Conservation (phyloP, 2,888 invertebrate species). For the Aethes cnicana region DNA sequence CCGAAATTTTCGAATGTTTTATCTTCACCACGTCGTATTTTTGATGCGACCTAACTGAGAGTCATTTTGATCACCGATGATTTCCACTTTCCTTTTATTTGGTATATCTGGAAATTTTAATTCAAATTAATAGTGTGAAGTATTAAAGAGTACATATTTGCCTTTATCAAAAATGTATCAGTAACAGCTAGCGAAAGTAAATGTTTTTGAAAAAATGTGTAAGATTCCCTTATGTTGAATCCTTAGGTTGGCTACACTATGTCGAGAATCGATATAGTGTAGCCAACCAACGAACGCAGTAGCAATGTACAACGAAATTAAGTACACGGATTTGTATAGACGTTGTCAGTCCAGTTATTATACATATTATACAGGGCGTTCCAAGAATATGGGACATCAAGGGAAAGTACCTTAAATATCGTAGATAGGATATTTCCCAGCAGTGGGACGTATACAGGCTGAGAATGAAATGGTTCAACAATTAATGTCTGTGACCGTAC, state of each 20-base stretch:
- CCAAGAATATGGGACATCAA: not conserved
- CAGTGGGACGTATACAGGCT: not conserved
- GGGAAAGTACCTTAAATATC: no score
- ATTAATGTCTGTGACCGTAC: not conserved
- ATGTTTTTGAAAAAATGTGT: not conserved
- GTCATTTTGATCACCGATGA: not conserved
- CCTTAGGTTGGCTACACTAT: no score
- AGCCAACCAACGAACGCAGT: not conserved
- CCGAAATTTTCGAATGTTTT: conserved; percentile 1
- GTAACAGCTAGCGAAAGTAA: not conserved
- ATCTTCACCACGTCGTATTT: conserved; percentile 1
- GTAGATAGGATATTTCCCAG: no score
- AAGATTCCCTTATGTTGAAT: not conserved
- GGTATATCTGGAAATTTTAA: not conserved
- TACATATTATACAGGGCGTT: not conserved
- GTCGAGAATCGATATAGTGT: not conserved
- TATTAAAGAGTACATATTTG: not conserved
- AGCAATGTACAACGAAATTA: not conserved
- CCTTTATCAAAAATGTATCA: not conserved
- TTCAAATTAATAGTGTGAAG: not conserved
- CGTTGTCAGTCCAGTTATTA: not conserved
- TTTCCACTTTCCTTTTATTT: conserved; percentile 1
- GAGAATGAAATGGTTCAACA: not conserved
- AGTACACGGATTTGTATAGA: not conserved
- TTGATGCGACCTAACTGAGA: not conserved